Percentiles rank a stretch among this genome's conserved stretches.
These are phyloP conservation scores for Clytia hemisphaerica DNA, from an alignment of 30 jellyfish, hydroid and myxozoan genomes.

Conservation along the genomic window DNA sequence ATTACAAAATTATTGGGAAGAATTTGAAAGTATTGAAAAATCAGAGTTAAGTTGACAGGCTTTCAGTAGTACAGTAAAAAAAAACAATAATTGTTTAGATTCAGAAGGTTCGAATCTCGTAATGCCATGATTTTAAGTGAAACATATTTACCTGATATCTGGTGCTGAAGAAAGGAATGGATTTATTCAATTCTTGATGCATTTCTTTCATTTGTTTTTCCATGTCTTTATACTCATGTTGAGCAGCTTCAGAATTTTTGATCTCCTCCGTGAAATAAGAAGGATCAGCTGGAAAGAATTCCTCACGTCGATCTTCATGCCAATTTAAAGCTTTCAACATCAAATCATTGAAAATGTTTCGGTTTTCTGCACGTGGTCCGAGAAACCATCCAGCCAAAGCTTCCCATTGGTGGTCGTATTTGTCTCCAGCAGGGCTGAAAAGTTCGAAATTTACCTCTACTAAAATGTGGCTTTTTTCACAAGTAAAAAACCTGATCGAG, in stretches of 20 bases:
- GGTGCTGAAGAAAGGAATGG: conserved; percentile 50
- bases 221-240: conserved; percentile 19
- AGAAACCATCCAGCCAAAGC: conserved; percentile 61
- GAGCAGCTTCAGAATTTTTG: conserved; percentile 13
- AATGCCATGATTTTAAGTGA: background rate
- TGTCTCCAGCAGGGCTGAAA: conserved; percentile 17
- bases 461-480: too few species aligned
- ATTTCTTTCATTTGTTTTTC: conserved; percentile 17
- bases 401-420: conserved; percentile 31
- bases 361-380: conserved; percentile 66
- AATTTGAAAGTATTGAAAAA: too few species aligned
- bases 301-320: conserved; percentile 37
- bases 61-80: background rate
- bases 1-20: too few species aligned
- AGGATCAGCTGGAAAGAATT: conserved; percentile 49
- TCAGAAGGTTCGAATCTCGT: background rate
- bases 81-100: background rate
- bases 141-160: conserved; percentile 33
- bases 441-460: too few species aligned
- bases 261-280: conserved; percentile 32
- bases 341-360: conserved; percentile 25
- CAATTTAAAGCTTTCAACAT: conserved; percentile 13
- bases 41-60: too few species aligned
- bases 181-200: conserved; percentile 14
- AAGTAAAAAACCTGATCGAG: too few species aligned